Evolutionary conservation across 2,888 invertebrate genomes (phyloP), one percentile per base, ranked within the genome.

Genomic region (Ichneumon xanthorius): DNA sequence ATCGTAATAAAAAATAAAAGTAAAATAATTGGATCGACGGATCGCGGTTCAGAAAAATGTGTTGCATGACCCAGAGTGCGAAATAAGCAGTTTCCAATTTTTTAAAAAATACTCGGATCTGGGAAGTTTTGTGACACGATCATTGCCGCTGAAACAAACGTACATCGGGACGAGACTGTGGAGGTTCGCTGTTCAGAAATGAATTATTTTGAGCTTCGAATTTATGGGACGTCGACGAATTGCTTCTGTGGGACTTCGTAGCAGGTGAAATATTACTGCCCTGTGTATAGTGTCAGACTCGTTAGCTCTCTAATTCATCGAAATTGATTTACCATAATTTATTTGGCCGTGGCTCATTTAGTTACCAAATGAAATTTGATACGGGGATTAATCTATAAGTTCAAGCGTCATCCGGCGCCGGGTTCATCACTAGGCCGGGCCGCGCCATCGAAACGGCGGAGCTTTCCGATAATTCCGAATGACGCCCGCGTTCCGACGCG

Each of bases 381-480:
- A 63, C 63, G 30, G 33, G 30, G 16, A 63, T 63, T 63, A 63
- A 63, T 63, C 33, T 33, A 14, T 33, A 22, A 48, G 16, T 58
- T 72, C 19, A 58, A 33, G 30, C 58, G 26, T 73, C 58, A 58
- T 61, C n/a, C 73, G 26, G 16, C 16, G 58, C 26, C 26, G 26
- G 26, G 22, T 45, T 22, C 22, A 14, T 68, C 68, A 6, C 26
- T 48, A 6, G 14, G 6, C 71, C 40, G 7, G 58, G 19, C 37
- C 58, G 11, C 14, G 71, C n/a, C n/a, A 30, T 37, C 30, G 73
- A 78, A 65, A 40, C 58, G 40, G 7, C 45, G 50, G 63, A 71
- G 63, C 55, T 76, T 70, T 75, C 55, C 55, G 71, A 76, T 83
- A 70, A 84, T 78, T 72, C 50, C 48, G 61, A 78, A 73, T 73